Evolutionary conservation across 2,888 invertebrate species (phyloP), one percentile per base, ranked within the genome.

Genomic region (Drosophila tripunctata): DNA sequence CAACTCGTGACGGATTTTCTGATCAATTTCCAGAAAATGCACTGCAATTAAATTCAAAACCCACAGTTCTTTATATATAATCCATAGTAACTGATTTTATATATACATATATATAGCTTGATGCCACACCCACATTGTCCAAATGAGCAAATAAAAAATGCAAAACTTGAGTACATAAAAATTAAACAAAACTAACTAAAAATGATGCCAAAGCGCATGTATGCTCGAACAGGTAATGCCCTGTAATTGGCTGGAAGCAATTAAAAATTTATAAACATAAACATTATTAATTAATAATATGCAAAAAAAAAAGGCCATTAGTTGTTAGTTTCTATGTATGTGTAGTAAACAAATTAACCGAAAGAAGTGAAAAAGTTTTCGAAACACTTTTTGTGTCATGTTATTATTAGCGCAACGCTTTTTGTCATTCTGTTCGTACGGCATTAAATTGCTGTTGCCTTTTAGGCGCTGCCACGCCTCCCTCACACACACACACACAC

Each of bases 391-490:
- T 61, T 61, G 27, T 50, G 36, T 50, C 43, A 50, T 52, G 47
- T 63, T 74, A 70, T 80, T 71, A 80, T 80, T 70, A 80, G 61
- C 52, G 54, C 52, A 43, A 31, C 21, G 48, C 36, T 3, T 10
- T 12, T 17, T 8, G 27, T 27, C 17, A 51, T 31, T 51, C 44
- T 38, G 52, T 63, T 52, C 58, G 48, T 51, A 65, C 12, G 61
- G 63, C 62, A 73, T 74, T 64, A 72, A 78, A 78, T 64, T 65
- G 61, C 54, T 57, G 65, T 30, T 56, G 64, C 54, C 65, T 73
- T 56, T 72, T 68, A 55, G 68, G 65, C 65, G 54, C 52, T 60
- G 41, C 40, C 44, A 36, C 56, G 22, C 54, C 38, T 14, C 19
- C 51, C 50, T 36, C 19, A 14, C 24, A 8, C 19, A 10, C 50